Evolutionary conservation across 2,113 vertebrate genomes (phyloP).

Genomic region (Ramphastos sulfuratus): DNA sequence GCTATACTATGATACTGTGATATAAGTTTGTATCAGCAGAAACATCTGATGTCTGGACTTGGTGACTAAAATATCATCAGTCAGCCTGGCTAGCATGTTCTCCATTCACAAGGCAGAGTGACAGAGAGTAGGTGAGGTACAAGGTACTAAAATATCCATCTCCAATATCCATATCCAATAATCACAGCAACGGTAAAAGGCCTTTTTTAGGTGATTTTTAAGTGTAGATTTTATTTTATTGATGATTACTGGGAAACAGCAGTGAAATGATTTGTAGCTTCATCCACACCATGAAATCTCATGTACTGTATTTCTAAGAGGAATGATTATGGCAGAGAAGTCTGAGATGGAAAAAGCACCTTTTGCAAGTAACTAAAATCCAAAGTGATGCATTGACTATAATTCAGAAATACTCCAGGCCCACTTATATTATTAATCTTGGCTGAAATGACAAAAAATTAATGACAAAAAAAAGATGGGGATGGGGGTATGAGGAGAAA

Average conservation of each 20-base stretch:
- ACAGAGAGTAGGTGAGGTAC: too few species aligned
- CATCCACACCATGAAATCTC: neutral
- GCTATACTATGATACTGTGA: too few species aligned
- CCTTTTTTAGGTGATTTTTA: neutral
- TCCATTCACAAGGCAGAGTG: too few species aligned
- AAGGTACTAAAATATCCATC: too few species aligned
- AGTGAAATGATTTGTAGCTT: neutral
- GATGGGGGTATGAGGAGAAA: accelerated
- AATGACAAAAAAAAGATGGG: neutral
- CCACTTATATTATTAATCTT: neutral
- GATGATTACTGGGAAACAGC: neutral
- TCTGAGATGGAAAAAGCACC: neutral
- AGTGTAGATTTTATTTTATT: neutral
- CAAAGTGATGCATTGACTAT: neutral
- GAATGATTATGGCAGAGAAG: neutral
- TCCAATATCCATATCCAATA: neutral
- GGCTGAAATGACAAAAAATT: neutral
- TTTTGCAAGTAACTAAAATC: neutral
- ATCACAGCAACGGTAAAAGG: neutral
- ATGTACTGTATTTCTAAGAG: neutral
- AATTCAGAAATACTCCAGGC: neutral
- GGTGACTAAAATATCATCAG: too few species aligned
- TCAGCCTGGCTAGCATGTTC: too few species aligned
- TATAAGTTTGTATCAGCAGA: too few species aligned
- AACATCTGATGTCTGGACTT: neutral